Base-by-base conservation (phyloP, 2,797 vertebrate species). In the Tapirus indicus region DNA sequence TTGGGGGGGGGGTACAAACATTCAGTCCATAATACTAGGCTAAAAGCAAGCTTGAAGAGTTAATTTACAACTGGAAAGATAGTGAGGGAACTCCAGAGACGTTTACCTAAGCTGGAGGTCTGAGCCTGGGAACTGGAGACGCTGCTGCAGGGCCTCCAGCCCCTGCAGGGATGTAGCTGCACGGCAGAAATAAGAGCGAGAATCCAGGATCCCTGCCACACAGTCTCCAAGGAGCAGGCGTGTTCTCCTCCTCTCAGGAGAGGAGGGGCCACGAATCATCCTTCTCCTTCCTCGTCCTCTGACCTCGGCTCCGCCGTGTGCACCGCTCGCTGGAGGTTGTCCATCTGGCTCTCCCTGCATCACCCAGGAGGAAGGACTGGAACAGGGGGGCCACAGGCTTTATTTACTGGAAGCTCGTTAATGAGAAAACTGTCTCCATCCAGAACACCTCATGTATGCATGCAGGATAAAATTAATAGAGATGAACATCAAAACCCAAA, bases 381-480 rank as follows among this genome's bases (percentile, higher is more conserved):
- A 83, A 52, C 69, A 20, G 25, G 23, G 52, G 60, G 27, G 72
- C 4, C 21, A 41, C 35, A 2, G 7, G 32, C 68, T 49, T 7
- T 41, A 12, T n/a, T 62, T 29, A 38, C 18, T 38, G 49, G 9
- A 54, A 58, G 74, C 56, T 79, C 52, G 27, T 62, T 47, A 47
- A 32, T 23, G 60, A 44, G 18, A 88, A 29, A 23, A 54, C 58
- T 41, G n/a, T 71, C 84, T 69, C 17, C 10, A 60, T 21, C 6
- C 77, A 66, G 82, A 52, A 13, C 6, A 69, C 6, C 41, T 77
- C 88, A 25, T 56, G 23, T 7, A 20, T 13, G 8, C 32, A 29
- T 52, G 56, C 20, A 41, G 25, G 16, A 18, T 64, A 29, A 91
- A 91, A 91, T 84, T 66, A 66, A 88, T 68, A 52, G 47, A 69